Conservation (phyloP, 1,140 invertebrate species). For the Lucilia sericata region DNA sequence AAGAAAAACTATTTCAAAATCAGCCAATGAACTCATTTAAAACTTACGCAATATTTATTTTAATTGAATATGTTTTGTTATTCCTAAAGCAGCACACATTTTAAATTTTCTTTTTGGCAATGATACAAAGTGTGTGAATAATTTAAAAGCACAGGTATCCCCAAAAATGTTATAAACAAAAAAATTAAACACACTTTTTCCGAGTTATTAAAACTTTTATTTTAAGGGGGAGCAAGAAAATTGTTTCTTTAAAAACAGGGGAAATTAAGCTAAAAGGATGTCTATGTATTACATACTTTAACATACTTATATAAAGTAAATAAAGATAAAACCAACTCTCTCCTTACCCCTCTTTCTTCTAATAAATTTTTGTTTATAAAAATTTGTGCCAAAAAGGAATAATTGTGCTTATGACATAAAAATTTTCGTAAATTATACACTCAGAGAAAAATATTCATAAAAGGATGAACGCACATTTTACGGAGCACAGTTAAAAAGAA, state of each 20-base stretch:
- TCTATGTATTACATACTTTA: too few relatives aligned
- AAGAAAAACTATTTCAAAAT: slow-evolving; percentile 9
- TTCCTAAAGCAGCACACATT: too few relatives aligned
- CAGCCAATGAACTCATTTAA: background rate
- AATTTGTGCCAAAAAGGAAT: slow-evolving; percentile 41
- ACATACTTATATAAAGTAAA: too few relatives aligned
- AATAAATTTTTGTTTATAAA: slow-evolving; percentile 30
- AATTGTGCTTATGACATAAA: slow-evolving; percentile 30
- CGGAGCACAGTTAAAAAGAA: too few relatives aligned
- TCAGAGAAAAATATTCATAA: slow-evolving; percentile 8
- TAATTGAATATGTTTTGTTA: background rate
- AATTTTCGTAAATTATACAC: background rate
- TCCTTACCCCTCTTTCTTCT: background rate
- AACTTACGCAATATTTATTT: slow-evolving; percentile 2
- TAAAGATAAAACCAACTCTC: too few relatives aligned
- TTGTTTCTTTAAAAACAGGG: too few relatives aligned
- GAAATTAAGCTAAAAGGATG: too few relatives aligned
- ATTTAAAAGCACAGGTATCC: background rate
- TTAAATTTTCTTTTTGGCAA: background rate
- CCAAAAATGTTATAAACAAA: background rate
- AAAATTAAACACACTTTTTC: background rate
- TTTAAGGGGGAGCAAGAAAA: too few relatives aligned
- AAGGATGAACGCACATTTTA: background rate
- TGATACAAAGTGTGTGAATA: background rate
- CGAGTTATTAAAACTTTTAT: background rate